Conservation (phyloP, 2,113 vertebrate genomes). For the Psettodes erumei region DNA sequence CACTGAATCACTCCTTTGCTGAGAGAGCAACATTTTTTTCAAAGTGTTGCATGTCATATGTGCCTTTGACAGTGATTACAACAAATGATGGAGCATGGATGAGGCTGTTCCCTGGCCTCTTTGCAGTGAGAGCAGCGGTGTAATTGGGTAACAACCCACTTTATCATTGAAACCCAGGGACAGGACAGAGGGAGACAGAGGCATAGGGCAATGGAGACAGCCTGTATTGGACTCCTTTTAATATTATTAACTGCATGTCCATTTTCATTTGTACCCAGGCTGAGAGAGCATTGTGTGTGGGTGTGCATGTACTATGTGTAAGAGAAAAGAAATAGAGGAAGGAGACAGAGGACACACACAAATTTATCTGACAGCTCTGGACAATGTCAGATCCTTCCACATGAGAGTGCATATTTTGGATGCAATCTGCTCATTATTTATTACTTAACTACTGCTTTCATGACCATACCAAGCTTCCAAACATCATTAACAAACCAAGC, state of each 20-base stretch:
- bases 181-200: conserved; percentile 44
- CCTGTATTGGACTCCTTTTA: conserved; percentile 60
- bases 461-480: conserved; percentile 47
- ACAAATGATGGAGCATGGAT: conserved; percentile 7
- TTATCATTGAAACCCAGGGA: conserved; percentile 47
- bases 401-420: conserved; percentile 46
- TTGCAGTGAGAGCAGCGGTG: conserved; percentile 13
- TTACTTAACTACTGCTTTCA: conserved; percentile 51
- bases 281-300: conserved; percentile 18
- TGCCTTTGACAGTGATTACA: conserved; percentile 12
- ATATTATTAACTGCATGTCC: conserved; percentile 68
- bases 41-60: background rate
- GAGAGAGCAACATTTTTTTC: background rate
- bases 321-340: conserved; percentile 31
- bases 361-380: conserved; percentile 45
- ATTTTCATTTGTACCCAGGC: conserved; percentile 60
- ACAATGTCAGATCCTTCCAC: conserved; percentile 56
- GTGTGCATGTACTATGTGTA: conserved; percentile 13
- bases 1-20: background rate
- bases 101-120: background rate
- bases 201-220: conserved; percentile 55
- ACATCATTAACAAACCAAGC: conserved; percentile 56
- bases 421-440: conserved; percentile 52
- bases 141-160: conserved; percentile 35
- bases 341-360: conserved; percentile 54